Evolutionary conservation across 2,113 vertebrate genomes (phyloP).

Genomic region (Empidonax alnorum): DNA sequence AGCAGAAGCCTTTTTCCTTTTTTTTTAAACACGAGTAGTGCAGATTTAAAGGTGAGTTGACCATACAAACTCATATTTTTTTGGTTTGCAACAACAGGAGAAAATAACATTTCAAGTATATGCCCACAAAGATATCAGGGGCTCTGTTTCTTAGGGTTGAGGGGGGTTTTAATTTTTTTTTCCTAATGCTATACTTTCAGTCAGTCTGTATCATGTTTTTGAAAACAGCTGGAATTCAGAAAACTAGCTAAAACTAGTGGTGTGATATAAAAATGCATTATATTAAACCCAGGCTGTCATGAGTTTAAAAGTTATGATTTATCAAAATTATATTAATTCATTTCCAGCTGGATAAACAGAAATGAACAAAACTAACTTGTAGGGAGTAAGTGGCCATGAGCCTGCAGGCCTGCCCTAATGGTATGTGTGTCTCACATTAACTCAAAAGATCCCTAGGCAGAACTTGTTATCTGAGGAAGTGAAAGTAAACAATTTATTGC

Average conservation of each 20-base stretch:
- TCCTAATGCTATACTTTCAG: neutral
- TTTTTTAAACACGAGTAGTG: neutral
- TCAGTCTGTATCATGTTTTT: neutral
- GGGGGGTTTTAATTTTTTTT: neutral
- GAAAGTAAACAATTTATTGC: constrained; percentile 22
- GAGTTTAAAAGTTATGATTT: neutral
- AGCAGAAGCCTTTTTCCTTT: neutral
- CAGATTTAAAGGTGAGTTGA: neutral
- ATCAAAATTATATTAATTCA: neutral
- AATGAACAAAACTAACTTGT: neutral
- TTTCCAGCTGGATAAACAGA: neutral
- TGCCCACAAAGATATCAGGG: rapidly evolving
- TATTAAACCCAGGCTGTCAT: neutral
- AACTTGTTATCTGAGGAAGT: constrained; percentile 45
- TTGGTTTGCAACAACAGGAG: neutral
- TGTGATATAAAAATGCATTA: neutral
- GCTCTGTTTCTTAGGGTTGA: neutral
- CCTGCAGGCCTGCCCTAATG: neutral
- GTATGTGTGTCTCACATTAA: neutral
- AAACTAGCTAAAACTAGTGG: neutral
- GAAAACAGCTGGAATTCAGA: neutral
- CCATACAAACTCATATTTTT: neutral
- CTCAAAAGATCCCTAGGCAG: neutral
- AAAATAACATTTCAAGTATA: neutral
- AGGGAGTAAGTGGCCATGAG: neutral